Evolutionary conservation across 1,140 invertebrate genomes (phyloP).

Genomic region (Lepidostoma basale): DNA sequence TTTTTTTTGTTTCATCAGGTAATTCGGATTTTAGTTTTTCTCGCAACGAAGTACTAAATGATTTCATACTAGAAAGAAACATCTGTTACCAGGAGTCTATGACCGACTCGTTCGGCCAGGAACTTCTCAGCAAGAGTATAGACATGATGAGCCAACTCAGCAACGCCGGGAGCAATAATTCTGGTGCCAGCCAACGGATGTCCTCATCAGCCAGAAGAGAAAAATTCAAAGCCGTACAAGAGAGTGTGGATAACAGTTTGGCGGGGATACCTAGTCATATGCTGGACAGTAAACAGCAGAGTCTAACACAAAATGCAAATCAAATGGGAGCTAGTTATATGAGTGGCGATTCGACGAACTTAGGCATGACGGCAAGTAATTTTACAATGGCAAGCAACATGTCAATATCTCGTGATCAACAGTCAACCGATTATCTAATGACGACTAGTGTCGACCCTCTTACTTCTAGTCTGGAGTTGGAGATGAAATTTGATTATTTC

Average conservation of each 20-base stretch:
- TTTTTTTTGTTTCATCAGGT: conserved; percentile 38
- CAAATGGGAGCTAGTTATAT: conserved; percentile 50
- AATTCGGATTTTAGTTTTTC: conserved; percentile 47
- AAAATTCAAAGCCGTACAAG: conserved; percentile 50
- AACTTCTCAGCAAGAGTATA: conserved; percentile 53
- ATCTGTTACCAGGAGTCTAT: conserved; percentile 60
- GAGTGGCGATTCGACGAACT: conserved; percentile 55
- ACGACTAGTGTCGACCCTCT: conserved; percentile 55
- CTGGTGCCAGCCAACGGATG: conserved; percentile 50
- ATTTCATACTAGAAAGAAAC: conserved; percentile 59
- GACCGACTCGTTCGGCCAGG: conserved; percentile 57
- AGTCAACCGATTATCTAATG: conserved; percentile 56
- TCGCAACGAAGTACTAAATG: conserved; percentile 56
- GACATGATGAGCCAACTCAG: conserved; percentile 50
- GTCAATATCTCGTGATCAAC: conserved; percentile 55
- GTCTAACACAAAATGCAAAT: conserved; percentile 48
- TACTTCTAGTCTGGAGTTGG: conserved; percentile 58
- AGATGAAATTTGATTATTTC: conserved; percentile 62
- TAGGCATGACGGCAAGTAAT: conserved; percentile 57
- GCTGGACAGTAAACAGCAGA: conserved; percentile 56
- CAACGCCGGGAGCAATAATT: conserved; percentile 43
- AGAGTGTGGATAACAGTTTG: conserved; percentile 54
- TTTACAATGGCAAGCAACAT: conserved; percentile 58
- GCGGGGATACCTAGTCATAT: conserved; percentile 55
- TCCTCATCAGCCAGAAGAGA: conserved; percentile 45